A percentile compares a stretch with the other conserved stretches of the same genome.
phyloP scores from a whole-genome alignment of 2,888 invertebrate species.

The Thyatira batis region DNA sequence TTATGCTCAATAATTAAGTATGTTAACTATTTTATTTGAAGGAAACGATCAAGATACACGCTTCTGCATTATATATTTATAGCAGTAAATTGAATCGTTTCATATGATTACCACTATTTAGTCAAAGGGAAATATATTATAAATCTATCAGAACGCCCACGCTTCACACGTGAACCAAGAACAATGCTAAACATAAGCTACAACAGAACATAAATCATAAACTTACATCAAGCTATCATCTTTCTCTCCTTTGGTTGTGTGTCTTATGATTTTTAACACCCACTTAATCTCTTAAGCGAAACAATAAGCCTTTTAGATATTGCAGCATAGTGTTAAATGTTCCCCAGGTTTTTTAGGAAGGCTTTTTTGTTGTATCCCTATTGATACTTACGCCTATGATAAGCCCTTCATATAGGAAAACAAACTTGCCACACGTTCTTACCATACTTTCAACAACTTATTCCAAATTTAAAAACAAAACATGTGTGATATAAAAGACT shows the following conservation, averaged over 20 bases:
- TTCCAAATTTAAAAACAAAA: not conserved
- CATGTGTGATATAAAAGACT: not conserved
- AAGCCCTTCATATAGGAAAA: not conserved
- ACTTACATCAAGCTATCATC: constrained; percentile 66
- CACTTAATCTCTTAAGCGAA: constrained; percentile 69
- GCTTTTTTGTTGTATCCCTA: not conserved
- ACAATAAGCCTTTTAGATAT: constrained; percentile 60
- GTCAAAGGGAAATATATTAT: constrained; percentile 61
- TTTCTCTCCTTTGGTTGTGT: constrained; percentile 67
- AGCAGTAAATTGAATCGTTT: not conserved
- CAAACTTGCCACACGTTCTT: not conserved
- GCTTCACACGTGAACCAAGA: constrained; percentile 47
- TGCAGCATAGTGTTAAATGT: constrained; percentile 45
- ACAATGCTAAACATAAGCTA: constrained; percentile 70
- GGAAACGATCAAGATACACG: too few species aligned
- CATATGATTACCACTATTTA: constrained; percentile 45
- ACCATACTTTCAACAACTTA: not conserved
- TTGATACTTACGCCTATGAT: not conserved
- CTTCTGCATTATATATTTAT: not conserved
- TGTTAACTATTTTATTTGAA: too few species aligned
- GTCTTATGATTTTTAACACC: constrained; percentile 80
- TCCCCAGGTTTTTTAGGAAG: constrained; percentile 16
- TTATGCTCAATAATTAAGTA: too few species aligned
- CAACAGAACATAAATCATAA: constrained; percentile 77
- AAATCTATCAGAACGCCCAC: constrained; percentile 75